A percentile compares a stretch with the other conserved stretches of the same genome.
phyloP scores from a whole-genome alignment of 2,888 invertebrate genomes.

The Xestia xanthographa region DNA sequence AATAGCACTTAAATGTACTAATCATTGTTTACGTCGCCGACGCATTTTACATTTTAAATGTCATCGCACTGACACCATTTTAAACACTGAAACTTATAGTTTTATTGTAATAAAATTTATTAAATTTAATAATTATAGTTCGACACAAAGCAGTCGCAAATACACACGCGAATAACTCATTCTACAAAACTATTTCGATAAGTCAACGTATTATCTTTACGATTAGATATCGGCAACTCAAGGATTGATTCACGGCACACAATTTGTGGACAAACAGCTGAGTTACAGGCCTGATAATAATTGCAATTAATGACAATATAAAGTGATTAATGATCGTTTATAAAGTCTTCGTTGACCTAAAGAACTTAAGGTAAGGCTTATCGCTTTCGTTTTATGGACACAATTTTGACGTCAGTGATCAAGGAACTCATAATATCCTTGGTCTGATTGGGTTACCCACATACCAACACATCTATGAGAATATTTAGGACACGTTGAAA shows the following conservation, averaged over 20 bases:
- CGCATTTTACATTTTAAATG: slow-evolving; percentile 78
- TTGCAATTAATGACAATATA: slow-evolving; percentile 63
- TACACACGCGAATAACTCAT: slow-evolving; percentile 76
- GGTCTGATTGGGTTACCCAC: neutral
- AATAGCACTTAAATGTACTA: slow-evolving; percentile 78
- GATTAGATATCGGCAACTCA: slow-evolving; percentile 87
- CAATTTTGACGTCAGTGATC: neutral
- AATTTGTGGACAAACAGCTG: slow-evolving; percentile 44
- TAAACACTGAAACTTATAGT: slow-evolving; percentile 2
- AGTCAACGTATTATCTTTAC: slow-evolving; percentile 81
- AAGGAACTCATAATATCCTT: neutral
- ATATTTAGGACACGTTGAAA: neutral
- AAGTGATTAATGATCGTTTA: slow-evolving; percentile 45
- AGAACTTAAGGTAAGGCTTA: slow-evolving; percentile 34
- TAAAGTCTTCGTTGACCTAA: slow-evolving; percentile 48
- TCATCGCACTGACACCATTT: slow-evolving; percentile 39
- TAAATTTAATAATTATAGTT: slow-evolving; percentile 17
- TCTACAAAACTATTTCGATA: slow-evolving; percentile 83
- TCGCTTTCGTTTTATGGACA: neutral
- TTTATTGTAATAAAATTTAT: no score
- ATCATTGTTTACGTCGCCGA: slow-evolving; percentile 85
- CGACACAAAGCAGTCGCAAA: slow-evolving; percentile 58
- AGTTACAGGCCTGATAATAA: slow-evolving; percentile 41
- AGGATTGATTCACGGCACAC: slow-evolving; percentile 79
- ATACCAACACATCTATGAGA: neutral